Evolutionary conservation across 2,797 vertebrate species (phyloP).

Genomic region (Chlorospingus flavigularis): DNA sequence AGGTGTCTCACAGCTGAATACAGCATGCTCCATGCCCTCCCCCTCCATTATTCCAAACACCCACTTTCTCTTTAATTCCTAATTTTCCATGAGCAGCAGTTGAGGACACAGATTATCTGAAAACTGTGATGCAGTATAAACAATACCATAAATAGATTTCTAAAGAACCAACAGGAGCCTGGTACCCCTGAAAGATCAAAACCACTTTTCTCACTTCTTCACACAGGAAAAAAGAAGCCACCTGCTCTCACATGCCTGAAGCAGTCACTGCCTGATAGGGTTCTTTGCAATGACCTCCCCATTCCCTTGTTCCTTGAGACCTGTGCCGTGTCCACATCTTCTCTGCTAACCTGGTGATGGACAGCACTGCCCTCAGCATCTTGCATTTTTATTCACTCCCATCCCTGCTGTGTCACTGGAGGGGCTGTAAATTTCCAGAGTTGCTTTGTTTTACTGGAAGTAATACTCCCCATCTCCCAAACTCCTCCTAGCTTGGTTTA

Average conservation of each 20-base stretch:
- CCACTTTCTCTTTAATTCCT: neutral
- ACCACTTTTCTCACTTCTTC: constrained; percentile 5
- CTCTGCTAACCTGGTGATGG: neutral
- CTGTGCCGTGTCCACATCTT: neutral
- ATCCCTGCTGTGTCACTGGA: neutral
- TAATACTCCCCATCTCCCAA: neutral
- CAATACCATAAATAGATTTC: constrained; percentile 26
- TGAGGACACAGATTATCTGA: constrained; percentile 43
- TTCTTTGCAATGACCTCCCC: neutral
- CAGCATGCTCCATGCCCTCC: neutral
- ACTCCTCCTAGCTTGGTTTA: neutral
- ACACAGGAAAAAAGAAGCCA: neutral
- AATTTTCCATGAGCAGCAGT: neutral
- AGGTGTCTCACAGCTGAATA: neutral
- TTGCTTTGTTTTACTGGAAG: neutral
- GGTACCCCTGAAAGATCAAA: constrained; percentile 8
- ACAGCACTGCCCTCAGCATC: neutral
- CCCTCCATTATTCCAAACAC: neutral
- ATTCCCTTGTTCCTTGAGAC: neutral
- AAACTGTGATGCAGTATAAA: constrained; percentile 5
- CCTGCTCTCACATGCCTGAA: neutral
- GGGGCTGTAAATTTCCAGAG: neutral
- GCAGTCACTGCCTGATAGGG: neutral
- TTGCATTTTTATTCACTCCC: neutral
- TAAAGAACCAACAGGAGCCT: constrained; percentile 21